phyloP scores from a whole-genome alignment of 2,888 invertebrate genomes.

The Ophion costatus region DNA sequence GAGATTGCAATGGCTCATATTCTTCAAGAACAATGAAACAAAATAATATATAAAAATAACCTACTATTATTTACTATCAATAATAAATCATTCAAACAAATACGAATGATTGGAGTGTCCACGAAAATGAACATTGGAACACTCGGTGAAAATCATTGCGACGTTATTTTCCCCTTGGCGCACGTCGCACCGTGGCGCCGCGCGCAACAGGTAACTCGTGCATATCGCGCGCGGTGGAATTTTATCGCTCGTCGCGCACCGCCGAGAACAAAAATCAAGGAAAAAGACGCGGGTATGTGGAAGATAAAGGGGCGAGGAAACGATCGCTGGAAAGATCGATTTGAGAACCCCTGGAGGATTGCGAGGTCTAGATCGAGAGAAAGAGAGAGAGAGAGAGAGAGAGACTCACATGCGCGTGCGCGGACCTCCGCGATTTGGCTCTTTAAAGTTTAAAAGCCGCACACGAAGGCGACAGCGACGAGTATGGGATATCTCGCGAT shows the following conservation, averaged over 20 bases:
- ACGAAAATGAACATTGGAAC: no score
- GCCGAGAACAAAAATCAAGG: not conserved
- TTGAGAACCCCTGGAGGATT: conserved; percentile 76
- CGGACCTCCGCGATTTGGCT: conserved; percentile 68
- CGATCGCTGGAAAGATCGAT: not conserved
- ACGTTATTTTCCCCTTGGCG: not conserved
- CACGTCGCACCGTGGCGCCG: not conserved
- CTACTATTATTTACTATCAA: no score
- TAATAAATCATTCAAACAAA: no score
- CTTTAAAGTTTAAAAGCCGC: conserved; percentile 83
- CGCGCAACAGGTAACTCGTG: conserved; percentile 23
- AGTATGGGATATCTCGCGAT: conserved; percentile 30
- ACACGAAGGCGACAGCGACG: conserved; percentile 55
- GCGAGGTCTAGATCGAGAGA: conserved; percentile 63
- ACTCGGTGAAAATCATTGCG: no score
- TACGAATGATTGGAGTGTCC: no score
- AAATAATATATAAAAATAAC: no score
- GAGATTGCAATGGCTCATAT: no score
- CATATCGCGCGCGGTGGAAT: conserved; percentile 3
- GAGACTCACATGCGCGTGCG: conserved; percentile 51
- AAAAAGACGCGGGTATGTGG: not conserved
- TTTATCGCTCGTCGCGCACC: conserved; percentile 11
- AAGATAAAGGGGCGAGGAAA: not conserved
- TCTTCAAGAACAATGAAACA: no score
- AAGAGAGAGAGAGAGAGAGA: conserved; percentile 63